A percentile compares a stretch with the other conserved stretches of the same genome.
Evolutionary conservation across 2,113 vertebrate genomes (phyloP).

Genomic region (Anolis sagrei): DNA sequence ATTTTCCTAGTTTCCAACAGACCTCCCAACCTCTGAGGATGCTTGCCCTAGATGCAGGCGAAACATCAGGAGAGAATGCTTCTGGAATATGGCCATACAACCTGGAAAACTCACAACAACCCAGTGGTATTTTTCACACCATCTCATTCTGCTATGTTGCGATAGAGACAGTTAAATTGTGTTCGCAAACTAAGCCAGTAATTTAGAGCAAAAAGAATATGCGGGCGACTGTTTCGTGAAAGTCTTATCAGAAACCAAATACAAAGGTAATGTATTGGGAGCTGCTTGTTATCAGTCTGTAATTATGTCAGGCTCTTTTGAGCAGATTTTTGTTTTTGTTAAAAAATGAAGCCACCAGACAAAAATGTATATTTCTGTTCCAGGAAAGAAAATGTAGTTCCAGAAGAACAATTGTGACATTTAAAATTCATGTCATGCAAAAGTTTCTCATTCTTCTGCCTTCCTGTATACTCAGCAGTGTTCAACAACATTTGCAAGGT

Average conservation of each 20-base stretch:
- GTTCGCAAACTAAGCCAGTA: neutral
- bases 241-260: neutral
- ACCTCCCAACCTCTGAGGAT: too few relatives aligned
- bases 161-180: neutral
- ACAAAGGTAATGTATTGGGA: neutral
- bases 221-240: neutral
- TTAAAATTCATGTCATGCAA: neutral
- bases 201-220: neutral
- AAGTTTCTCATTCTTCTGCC: neutral
- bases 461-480: neutral
- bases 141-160: neutral
- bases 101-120: too few relatives aligned
- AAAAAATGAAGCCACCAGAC: neutral
- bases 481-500: neutral
- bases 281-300: neutral
- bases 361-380: neutral
- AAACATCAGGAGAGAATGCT: too few relatives aligned
- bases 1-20: too few relatives aligned
- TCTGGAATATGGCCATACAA: too few relatives aligned
- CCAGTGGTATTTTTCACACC: too few relatives aligned
- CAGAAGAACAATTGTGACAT: neutral
- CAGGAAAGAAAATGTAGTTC: neutral
- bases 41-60: too few relatives aligned
- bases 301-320: neutral
- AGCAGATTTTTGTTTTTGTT: too few relatives aligned